Base-by-base conservation (phyloP, 1,140 invertebrate species). In the Drosophila mayri region DNA sequence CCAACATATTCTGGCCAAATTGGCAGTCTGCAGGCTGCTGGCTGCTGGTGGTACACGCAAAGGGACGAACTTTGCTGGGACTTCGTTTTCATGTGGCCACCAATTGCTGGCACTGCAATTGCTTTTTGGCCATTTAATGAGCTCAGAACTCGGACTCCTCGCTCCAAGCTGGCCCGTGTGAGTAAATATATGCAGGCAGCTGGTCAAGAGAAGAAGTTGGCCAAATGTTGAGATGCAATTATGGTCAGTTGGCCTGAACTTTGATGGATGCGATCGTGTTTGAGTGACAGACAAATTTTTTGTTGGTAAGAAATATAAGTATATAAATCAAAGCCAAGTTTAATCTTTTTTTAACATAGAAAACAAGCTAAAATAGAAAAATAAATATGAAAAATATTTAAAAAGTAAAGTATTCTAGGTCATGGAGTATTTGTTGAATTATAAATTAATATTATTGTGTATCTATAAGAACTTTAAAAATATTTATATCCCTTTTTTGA, bases 71-170 rank as follows among this genome's bases (percentile, higher is more conserved):
- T 57, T 63, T 16, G 55, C n/a, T 52, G 7, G 63, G 49, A 64
- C 50, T 54, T 28, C 57, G 57, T 49, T 68, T 54, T 47, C 43
- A 65, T 80, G 76, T 66, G 81, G 71, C 63, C 65, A 46, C 66
- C 79, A 82, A 82, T 82, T 77, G 79, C 47, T 72, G 40, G 46
- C 57, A 43, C 64, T 68, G 63, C 68, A 82, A 78, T 82, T 81
- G 77, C 70, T 79, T 59, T 52, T 71, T 58, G 64, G 60, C 78
- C 67, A 47, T 82, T 79, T 76, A 87, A 87, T 83, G 79, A 82
- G 84, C 84, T 75, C 61, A 87, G 75, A 79, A 68, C 63, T 76
- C 66, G 73, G 49, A 35, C 79, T 76, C 22, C 63, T 35, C 63
- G 46, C 64, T 70, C 72, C 28, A 76, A 72, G 70, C 66, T 79